phyloP scores from a whole-genome alignment of 2,113 vertebrate species.

The Candoia aspera region DNA sequence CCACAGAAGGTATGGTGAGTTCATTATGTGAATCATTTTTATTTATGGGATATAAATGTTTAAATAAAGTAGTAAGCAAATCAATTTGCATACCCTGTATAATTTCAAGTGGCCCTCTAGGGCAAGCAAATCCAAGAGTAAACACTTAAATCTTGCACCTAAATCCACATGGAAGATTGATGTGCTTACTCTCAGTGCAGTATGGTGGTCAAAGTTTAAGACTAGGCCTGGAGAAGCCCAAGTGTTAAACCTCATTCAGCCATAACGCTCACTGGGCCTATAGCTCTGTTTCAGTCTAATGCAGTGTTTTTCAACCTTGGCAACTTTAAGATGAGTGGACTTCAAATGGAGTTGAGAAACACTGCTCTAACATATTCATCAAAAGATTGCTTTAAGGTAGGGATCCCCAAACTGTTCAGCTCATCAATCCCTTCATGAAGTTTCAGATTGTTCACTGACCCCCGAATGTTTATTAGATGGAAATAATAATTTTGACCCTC shows the following conservation, averaged over 20 bases:
- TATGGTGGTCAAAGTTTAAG: not conserved
- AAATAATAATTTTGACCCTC: no score
- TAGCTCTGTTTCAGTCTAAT: not conserved
- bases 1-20: not conserved
- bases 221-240: not conserved
- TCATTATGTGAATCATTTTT: not conserved
- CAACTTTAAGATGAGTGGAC: no score
- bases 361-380: no score
- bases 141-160: not conserved
- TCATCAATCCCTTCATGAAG: no score
- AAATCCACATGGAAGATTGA: no score
- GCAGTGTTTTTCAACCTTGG: no score
- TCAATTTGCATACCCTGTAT: not conserved
- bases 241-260: not conserved
- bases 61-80: not conserved
- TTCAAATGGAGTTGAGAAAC: no score
- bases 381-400: no score
- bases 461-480: no score
- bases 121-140: not conserved
- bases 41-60: not conserved
- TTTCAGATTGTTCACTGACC: no score
- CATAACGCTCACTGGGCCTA: not conserved
- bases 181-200: not conserved
- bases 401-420: no score
- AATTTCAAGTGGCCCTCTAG: not conserved